These are phyloP conservation scores for Hirtodrosophila confusa DNA, from an alignment of 2,888 invertebrate species.

Conservation along the genomic window DNA sequence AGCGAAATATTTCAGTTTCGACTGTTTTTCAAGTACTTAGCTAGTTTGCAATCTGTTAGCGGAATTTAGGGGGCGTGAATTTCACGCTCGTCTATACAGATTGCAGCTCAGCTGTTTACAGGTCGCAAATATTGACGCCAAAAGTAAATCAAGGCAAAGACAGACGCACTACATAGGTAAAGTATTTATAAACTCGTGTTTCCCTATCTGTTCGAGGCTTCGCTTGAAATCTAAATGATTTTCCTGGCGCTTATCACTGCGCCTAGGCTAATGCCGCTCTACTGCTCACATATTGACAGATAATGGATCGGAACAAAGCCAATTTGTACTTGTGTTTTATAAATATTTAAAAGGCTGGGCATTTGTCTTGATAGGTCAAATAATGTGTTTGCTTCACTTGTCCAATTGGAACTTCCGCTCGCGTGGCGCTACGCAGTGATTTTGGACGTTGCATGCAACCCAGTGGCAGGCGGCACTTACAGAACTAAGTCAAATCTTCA, in stretches of 20 bases:
- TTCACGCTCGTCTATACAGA: slow-evolving; percentile 42
- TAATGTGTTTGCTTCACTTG: slow-evolving; percentile 12
- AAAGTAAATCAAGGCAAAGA: slow-evolving; percentile 65
- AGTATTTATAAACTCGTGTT: slow-evolving; percentile 20
- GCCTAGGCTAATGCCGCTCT: slow-evolving; percentile 23
- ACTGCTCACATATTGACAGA: slow-evolving; percentile 53
- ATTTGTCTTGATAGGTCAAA: slow-evolving; percentile 21
- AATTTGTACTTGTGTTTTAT: slow-evolving; percentile 46
- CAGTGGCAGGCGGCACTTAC: neutral
- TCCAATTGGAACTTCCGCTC: slow-evolving; percentile 52
- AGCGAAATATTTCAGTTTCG: slow-evolving; percentile 20
- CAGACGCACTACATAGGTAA: slow-evolving; percentile 45
- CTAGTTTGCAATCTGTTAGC: slow-evolving; percentile 44
- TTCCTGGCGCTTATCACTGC: slow-evolving; percentile 51
- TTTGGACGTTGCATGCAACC: slow-evolving; percentile 9
- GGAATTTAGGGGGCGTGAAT: slow-evolving; percentile 62
- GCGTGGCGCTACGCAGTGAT: slow-evolving; percentile 41
- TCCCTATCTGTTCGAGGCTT: slow-evolving; percentile 29
- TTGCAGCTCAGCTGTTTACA: slow-evolving; percentile 28
- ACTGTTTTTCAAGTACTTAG: slow-evolving; percentile 20
- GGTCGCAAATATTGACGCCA: slow-evolving; percentile 52
- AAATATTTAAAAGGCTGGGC: slow-evolving; percentile 20
- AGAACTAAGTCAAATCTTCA: neutral
- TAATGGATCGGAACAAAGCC: slow-evolving; percentile 62
- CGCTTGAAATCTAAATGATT: slow-evolving; percentile 38